Percentiles rank a stretch among this genome's conserved stretches.
phyloP scores from a whole-genome alignment of 2,113 vertebrate species.

The Equus przewalskii region DNA sequence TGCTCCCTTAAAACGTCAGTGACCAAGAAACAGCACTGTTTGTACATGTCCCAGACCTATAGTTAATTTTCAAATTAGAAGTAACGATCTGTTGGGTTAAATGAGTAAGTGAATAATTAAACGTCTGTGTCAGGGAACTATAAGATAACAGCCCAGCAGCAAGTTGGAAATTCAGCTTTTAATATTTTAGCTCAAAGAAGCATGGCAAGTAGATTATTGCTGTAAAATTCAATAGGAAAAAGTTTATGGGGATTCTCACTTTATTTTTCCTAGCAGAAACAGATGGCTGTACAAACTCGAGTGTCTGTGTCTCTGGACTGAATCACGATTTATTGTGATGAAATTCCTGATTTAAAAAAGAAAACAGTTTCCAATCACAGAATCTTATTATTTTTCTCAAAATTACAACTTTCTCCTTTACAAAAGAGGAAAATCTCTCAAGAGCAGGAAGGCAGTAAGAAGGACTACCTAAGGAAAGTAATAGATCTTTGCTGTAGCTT shows the following conservation, averaged over 20 bases:
- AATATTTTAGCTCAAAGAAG: conserved; percentile 53
- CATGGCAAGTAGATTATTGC: background rate
- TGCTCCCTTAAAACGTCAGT: conserved; percentile 48
- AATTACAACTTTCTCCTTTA: conserved; percentile 25
- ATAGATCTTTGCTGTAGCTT: background rate
- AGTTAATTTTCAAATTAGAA: conserved; percentile 75
- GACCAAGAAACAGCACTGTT: conserved; percentile 58
- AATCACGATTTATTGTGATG: background rate
- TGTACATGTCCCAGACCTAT: conserved; percentile 36
- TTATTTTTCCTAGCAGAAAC: conserved; percentile 27
- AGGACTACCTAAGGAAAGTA: background rate
- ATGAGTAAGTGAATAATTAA: conserved; percentile 73
- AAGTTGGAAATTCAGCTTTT: conserved; percentile 44
- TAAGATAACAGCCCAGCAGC: conserved; percentile 50
- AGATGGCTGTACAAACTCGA: background rate
- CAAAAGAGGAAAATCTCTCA: background rate
- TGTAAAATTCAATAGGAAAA: conserved; percentile 40
- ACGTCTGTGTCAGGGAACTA: conserved; percentile 70
- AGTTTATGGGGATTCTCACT: background rate
- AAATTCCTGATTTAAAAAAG: conserved; percentile 25
- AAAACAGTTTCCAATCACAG: background rate
- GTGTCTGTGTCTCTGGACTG: background rate
- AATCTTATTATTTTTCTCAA: background rate
- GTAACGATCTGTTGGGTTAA: conserved; percentile 72
- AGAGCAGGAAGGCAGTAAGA: background rate